A percentile compares a stretch with the other conserved stretches of the same genome.
Conservation (phyloP, 2,888 invertebrate genomes). For the Ichneumoninae sp. region DNA sequence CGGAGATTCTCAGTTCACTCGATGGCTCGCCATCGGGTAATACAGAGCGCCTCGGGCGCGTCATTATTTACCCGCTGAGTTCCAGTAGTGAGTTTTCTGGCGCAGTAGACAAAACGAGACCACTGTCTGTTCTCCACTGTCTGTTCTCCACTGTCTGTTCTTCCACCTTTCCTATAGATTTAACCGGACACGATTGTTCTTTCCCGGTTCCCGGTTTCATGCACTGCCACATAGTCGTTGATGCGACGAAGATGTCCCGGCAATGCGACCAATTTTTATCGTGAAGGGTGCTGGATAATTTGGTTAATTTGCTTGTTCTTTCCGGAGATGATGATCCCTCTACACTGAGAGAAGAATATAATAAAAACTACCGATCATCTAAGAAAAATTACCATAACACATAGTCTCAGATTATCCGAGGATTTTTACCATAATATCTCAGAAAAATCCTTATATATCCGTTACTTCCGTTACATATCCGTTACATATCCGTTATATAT, state of each 20-base stretch:
- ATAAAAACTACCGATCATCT: too few species aligned
- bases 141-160: constrained; percentile 6
- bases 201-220: neutral
- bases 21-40: constrained; percentile 30
- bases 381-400: too few species aligned
- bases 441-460: too few species aligned
- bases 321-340: neutral
- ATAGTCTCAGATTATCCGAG: too few species aligned
- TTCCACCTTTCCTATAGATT: constrained; percentile 20
- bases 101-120: constrained; percentile 1
- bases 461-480: too few species aligned
- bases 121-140: neutral
- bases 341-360: too few species aligned
- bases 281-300: neutral
- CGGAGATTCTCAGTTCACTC: constrained; percentile 21
- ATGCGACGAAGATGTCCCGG: neutral
- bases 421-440: too few species aligned
- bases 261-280: constrained; percentile 1
- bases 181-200: constrained; percentile 1
- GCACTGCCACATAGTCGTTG: neutral
- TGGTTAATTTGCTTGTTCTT: neutral
- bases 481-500: too few species aligned
- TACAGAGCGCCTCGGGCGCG: constrained; percentile 22
- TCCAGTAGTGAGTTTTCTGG: constrained; percentile 31
- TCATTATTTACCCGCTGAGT: constrained; percentile 12